Base-by-base conservation (phyloP, 2,113 vertebrate species). In the Centropus unirufus region DNA sequence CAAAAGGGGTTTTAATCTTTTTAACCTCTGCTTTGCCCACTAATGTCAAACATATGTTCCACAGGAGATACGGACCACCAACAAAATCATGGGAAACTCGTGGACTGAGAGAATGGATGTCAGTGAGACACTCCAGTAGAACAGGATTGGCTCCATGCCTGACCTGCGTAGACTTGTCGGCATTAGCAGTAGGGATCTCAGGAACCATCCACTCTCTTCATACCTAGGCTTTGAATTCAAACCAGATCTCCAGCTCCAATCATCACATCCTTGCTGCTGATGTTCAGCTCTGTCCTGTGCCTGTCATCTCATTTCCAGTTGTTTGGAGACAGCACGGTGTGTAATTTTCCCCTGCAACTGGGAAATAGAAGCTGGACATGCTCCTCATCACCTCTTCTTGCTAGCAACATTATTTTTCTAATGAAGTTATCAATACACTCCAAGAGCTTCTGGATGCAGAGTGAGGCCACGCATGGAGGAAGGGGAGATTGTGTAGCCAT, bases 1-100 rank as follows among this genome's bases (percentile, higher is more conserved):
- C 82, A 91, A 70, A 94, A 92, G 40, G 27, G 91, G 24, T 85
- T 91, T 40, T 81, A 87, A 80, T 83, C 40, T 73, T 92, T 85
- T 87, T 80, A 91, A 90, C 85, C 30, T 90, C 84, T 92, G 58
- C 49, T 85, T 96, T 94, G 27, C n/a, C 22, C 26, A 32, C 46
- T 80, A 83, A 92, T 62, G 26, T 92, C 63, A 88, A 94, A 91
- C 75, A 90, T 64, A 85, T 18, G 70, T 29, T 79, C 70, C 78
- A 61, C 36, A 66, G 75, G 54, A 93, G 88, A 77, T 85, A 73
- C 0, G 8, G 88, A 69, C 93, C 70, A 93, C 58, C 58, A 88
- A 51, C 32, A 92, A 90, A 93, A 83, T n/a, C 66, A 64, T 58
- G 82, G 54, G 40, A 92, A 83, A 11, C 32, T 91, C 26, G 44